Conservation (phyloP, 2,113 vertebrate species). For the Platichthys stellatus region DNA sequence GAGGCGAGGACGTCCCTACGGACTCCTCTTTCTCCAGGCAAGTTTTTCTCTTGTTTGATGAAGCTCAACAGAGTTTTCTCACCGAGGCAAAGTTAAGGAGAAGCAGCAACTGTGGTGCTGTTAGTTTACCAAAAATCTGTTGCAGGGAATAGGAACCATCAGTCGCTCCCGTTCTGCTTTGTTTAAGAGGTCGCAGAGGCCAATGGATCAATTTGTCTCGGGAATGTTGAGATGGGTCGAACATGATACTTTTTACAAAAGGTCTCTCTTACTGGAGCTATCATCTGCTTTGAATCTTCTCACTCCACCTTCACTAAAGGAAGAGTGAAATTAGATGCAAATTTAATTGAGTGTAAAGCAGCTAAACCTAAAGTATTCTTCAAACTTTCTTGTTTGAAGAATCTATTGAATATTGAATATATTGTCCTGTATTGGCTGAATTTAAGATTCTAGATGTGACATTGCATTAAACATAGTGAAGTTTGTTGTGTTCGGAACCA, state of each 20-base stretch:
- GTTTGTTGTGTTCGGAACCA: neutral
- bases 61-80: slow-evolving; percentile 58
- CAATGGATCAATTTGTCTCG: slow-evolving; percentile 38
- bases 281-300: slow-evolving; percentile 20
- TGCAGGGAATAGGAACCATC: slow-evolving; percentile 1
- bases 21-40: slow-evolving; percentile 66
- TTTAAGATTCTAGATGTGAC: too few species aligned
- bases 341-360: slow-evolving; percentile 9
- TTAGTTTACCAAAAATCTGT: slow-evolving; percentile 30
- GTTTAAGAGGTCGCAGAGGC: slow-evolving; percentile 29
- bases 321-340: neutral
- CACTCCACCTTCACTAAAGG: neutral
- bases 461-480: neutral
- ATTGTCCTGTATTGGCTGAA: too few species aligned
- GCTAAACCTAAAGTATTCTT: neutral
- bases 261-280: neutral
- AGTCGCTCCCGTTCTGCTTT: slow-evolving; percentile 5
- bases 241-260: neutral
- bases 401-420: too few species aligned
- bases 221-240: slow-evolving; percentile 2
- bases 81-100: slow-evolving; percentile 49
- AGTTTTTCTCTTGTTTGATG: slow-evolving; percentile 64
- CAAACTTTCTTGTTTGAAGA: too few species aligned
- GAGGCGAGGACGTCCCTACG: slow-evolving; percentile 40
- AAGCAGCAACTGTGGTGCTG: slow-evolving; percentile 25